phyloP scores from a whole-genome alignment of 64 coral and sea anemone species.

The Dendrophyllia cribrosa region DNA sequence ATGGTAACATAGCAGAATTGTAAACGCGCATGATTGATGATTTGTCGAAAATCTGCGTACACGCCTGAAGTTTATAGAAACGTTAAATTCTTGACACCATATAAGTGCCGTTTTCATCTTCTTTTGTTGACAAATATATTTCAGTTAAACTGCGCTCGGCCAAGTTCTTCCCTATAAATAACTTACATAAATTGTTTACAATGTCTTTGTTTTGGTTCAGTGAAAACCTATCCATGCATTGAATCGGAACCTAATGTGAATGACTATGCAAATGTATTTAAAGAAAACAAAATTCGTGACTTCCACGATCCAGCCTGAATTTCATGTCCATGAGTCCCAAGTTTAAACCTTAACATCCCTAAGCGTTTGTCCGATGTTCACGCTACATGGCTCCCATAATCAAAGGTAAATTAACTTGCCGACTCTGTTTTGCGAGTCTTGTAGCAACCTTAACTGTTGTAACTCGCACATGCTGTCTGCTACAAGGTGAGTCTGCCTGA shows the following conservation, averaged over 20 bases:
- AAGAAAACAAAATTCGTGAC: background rate
- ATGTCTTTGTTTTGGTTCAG: background rate
- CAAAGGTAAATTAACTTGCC: background rate
- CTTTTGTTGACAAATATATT: too few species aligned
- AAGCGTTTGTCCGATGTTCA: background rate
- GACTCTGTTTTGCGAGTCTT: background rate
- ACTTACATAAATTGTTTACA: background rate
- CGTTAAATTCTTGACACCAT: too few species aligned
- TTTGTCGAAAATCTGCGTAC: too few species aligned
- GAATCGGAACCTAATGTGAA: background rate
- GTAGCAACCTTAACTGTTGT: background rate
- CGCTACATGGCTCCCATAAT: background rate
- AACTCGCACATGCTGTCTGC: background rate
- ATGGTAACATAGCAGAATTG: too few species aligned
- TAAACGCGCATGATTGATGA: too few species aligned
- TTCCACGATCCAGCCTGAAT: background rate
- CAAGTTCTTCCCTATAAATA: background rate
- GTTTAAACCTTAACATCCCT: too few species aligned
- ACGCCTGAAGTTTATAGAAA: too few species aligned
- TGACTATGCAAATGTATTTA: background rate
- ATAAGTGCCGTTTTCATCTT: too few species aligned
- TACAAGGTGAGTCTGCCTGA: background rate
- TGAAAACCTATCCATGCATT: slow-evolving; percentile 12
- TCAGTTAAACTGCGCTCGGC: background rate
- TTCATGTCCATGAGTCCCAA: too few species aligned